Evolutionary conservation across 2,888 invertebrate species (phyloP).

Genomic region (Endotricha flammealis): DNA sequence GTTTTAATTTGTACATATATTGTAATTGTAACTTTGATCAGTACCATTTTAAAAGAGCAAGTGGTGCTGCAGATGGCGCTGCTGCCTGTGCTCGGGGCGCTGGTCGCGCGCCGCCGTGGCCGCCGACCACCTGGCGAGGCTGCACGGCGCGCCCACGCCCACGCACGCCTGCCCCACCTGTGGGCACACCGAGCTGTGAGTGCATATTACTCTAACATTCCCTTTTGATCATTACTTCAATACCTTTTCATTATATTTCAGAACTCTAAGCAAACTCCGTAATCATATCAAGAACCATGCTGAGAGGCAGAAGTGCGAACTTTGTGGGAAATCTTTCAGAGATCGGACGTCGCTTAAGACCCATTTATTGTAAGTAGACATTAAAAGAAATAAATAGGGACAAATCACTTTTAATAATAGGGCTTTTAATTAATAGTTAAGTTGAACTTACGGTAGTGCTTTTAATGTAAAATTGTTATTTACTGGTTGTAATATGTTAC

Average conservation of each 20-base stretch:
- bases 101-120: conserved; percentile 55
- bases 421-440: too few species aligned
- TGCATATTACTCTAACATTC: conserved; percentile 1
- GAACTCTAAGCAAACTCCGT: conserved; percentile 48
- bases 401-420: too few species aligned
- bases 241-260: conserved; percentile 21
- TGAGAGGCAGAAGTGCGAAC: conserved; percentile 49
- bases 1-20: too few species aligned
- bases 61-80: conserved; percentile 50
- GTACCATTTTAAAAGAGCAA: too few species aligned
- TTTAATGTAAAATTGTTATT: too few species aligned
- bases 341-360: conserved; percentile 51
- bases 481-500: too few species aligned
- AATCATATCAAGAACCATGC: conserved; percentile 52
- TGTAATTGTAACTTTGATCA: not conserved
- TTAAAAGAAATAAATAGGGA: too few species aligned
- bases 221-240: not conserved
- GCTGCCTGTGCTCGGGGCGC: conserved; percentile 32
- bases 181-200: conserved; percentile 30
- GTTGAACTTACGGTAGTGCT: too few species aligned
- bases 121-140: conserved; percentile 54
- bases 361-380: conserved; percentile 64
- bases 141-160: conserved; percentile 39
- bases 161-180: conserved; percentile 47
- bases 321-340: conserved; percentile 54